These are phyloP conservation scores for Acrossocheilus fasciatus DNA, from an alignment of 2,797 vertebrate species.

Conservation along the genomic window DNA sequence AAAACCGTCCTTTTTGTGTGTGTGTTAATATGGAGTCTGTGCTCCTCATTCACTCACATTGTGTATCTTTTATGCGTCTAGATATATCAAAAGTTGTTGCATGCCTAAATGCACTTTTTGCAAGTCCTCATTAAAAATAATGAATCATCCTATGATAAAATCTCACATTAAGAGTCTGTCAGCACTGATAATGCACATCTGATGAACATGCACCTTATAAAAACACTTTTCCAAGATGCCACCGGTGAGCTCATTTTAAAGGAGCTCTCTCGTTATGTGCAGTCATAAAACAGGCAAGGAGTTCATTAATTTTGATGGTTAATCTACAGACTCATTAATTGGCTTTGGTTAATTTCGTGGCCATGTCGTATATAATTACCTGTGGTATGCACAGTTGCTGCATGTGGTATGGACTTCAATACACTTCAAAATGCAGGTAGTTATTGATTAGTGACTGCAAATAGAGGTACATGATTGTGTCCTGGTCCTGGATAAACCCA, in stretches of 20 bases:
- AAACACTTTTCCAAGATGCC: conserved; percentile 13
- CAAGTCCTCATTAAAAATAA: not conserved
- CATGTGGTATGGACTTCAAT: not conserved
- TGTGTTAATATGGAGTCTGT: too few relatives aligned
- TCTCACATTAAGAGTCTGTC: not conserved
- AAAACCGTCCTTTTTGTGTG: not conserved
- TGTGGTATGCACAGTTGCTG: not conserved
- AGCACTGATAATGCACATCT: not conserved
- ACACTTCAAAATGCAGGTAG: conserved; percentile 6
- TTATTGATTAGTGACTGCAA: not conserved
- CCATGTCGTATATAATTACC: conserved; percentile 18
- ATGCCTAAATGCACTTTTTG: not conserved
- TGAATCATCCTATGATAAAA: not conserved
- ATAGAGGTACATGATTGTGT: not conserved
- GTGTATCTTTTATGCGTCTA: not conserved
- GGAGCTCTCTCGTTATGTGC: not conserved
- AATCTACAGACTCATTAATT: conserved; percentile 34
- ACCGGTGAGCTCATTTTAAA: not conserved
- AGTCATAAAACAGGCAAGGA: conserved; percentile 15
- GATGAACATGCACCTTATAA: conserved; percentile 6
- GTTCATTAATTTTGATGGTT: conserved; percentile 34
- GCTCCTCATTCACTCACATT: not conserved
- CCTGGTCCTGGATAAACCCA: not conserved
- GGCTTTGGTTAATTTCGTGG: conserved; percentile 24
- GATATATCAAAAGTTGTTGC: not conserved